Evolutionary conservation across 2,888 invertebrate species (phyloP).

Genomic region (Noctua pronuba): DNA sequence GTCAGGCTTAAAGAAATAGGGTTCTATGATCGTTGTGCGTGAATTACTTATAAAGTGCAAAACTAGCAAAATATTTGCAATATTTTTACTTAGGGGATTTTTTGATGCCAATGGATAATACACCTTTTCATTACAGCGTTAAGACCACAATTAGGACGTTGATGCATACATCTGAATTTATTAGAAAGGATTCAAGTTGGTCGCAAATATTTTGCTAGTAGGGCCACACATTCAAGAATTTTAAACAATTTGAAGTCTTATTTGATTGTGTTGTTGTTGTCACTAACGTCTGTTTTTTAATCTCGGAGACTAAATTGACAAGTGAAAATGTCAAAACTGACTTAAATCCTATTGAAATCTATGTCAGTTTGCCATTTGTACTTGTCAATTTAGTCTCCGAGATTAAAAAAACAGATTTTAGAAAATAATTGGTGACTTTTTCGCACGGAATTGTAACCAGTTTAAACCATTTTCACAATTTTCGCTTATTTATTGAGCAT

Average conservation of each 20-base stretch:
- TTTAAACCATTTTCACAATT: background rate
- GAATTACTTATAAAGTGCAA: background rate
- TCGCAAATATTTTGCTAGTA: constrained; percentile 11
- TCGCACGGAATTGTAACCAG: background rate
- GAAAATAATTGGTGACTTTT: constrained; percentile 16
- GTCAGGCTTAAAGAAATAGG: constrained; percentile 53
- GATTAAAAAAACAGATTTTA: no score
- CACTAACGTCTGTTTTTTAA: no score
- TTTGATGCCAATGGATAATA: background rate
- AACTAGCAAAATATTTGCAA: constrained; percentile 15
- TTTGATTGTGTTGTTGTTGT: background rate
- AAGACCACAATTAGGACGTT: background rate
- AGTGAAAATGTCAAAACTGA: no score
- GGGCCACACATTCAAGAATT: background rate
- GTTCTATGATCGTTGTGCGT: constrained; percentile 59
- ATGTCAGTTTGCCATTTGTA: no score
- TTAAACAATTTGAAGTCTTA: background rate
- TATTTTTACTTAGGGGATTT: background rate
- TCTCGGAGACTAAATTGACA: no score
- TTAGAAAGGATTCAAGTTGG: background rate
- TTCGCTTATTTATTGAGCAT: background rate
- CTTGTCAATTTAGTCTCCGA: no score
- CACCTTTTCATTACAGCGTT: background rate
- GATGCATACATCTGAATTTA: background rate
- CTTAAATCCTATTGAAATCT: no score